Evolutionary conservation across 2,113 vertebrate species (phyloP), one percentile per base, ranked within the genome.

Genomic region (Sinocyclocheilus rhinocerous): DNA sequence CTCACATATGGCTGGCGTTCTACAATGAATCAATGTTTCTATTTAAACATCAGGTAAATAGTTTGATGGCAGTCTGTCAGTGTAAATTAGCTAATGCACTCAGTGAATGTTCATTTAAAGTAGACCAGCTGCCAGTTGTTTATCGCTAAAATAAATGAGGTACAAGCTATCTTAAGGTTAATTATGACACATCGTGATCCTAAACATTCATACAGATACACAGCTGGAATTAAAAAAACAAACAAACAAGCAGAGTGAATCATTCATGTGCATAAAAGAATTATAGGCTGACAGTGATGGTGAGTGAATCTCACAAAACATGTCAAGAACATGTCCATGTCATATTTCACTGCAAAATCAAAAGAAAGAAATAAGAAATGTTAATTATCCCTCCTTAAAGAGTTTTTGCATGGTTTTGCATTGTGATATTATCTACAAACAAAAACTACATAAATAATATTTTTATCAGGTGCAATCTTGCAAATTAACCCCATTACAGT

Each of bases 1-100:
- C 45, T 50, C n/a, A 29, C 61, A 33, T 33, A 69, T 82, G 80
- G 80, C 39, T 6, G 42, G 0, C 12, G 63, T 26, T 67, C 16
- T 48, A 50, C 48, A 67, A 82, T 29, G 13, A 67, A 69, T 82
- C 80, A 52, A 50, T 26, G 24, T 67, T 81, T 81, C 78, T 65
- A 13, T 63, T 67, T 16, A 67, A 67, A 67, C 39, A 67, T 82
- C 61, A 69, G 80, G 61, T 69, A 69, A 69, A 69, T 33, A 69
- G n/a, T 65, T 18, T 82, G 80, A 82, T 82, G 79, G 79, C 59
- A 45, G 79, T 65, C 39, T 67, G 79, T 81, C 61, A 45, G n/a
- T 0, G 48, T 52, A 76, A 52, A 76, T 63, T 45, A 81, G 78
- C 33, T 61, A 4, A 61, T 63, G 79, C 39, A 48, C 48, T 48